Percentiles rank a stretch among this genome's conserved stretches.
These are phyloP conservation scores for Cynodonichthys magdalenae DNA, from an alignment of 2,797 vertebrate species.

Conservation along the genomic window DNA sequence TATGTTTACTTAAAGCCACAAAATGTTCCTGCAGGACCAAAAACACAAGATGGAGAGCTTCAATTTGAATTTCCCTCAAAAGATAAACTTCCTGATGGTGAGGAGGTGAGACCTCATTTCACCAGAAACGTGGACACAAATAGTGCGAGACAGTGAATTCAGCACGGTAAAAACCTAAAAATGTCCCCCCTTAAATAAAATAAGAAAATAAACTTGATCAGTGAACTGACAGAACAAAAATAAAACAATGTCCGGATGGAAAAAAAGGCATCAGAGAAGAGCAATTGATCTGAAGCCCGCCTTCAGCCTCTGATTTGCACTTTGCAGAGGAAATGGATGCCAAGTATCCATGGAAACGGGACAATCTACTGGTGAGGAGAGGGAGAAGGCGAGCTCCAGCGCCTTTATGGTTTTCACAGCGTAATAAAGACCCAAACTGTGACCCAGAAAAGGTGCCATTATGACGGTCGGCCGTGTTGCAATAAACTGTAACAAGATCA, in stretches of 20 bases:
- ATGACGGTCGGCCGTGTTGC: background rate
- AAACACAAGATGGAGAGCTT: slow-evolving; percentile 18
- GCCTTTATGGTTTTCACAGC: slow-evolving; percentile 14
- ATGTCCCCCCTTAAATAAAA: background rate
- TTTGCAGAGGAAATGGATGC: slow-evolving; percentile 39
- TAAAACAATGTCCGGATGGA: background rate
- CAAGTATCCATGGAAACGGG: slow-evolving; percentile 66
- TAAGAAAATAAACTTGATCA: background rate
- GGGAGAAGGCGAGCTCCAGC: slow-evolving; percentile 2
- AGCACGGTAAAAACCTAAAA: background rate
- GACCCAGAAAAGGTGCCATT: background rate
- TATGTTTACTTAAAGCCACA: slow-evolving; percentile 3
- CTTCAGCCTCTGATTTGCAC: slow-evolving; percentile 47
- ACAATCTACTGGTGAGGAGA: slow-evolving; percentile 18
- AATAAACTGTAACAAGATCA: background rate
- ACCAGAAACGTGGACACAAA: background rate
- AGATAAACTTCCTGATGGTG: background rate
- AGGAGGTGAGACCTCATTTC: background rate
- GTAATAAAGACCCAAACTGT: slow-evolving; percentile 14
- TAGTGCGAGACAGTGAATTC: background rate
- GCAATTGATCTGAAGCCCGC: slow-evolving; percentile 36
- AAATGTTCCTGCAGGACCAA: background rate
- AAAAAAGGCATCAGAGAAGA: slow-evolving; percentile 8
- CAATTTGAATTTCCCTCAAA: background rate
- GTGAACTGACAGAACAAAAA: slow-evolving; percentile 11